A percentile compares a stretch with the other conserved stretches of the same genome.
These are phyloP conservation scores for Python bivittatus DNA, from an alignment of 2,113 vertebrate genomes.

Conservation along the genomic window DNA sequence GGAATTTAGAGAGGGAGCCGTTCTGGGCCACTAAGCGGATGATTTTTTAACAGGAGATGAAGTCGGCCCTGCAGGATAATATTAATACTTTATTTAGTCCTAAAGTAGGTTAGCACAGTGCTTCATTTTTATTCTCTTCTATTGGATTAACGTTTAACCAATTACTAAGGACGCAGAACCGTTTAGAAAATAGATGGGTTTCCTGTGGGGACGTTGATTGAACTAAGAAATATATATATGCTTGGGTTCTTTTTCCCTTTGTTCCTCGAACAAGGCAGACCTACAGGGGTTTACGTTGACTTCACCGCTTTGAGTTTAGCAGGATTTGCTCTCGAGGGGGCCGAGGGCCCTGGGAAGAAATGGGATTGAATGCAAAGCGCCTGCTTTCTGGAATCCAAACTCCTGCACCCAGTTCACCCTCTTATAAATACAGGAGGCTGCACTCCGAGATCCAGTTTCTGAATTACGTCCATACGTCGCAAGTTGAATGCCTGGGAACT, in stretches of 20 bases:
- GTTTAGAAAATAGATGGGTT: neutral
- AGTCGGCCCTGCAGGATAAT: neutral
- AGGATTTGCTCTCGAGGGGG: neutral
- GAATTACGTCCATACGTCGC: neutral
- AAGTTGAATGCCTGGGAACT: neutral
- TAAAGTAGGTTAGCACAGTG: neutral
- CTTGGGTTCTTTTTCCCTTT: too few species aligned
- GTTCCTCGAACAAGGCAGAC: too few species aligned
- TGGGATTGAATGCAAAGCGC: neutral
- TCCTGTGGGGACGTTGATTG: neutral
- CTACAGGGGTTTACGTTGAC: too few species aligned
- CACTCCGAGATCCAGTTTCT: neutral
- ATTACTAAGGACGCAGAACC: neutral
- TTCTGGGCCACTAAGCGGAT: neutral
- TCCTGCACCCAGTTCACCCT: too few species aligned
- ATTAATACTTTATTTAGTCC: neutral
- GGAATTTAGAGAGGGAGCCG: neutral
- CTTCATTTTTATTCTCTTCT: neutral
- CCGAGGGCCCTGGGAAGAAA: neutral
- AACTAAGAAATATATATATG: neutral
- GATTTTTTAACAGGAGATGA: neutral
- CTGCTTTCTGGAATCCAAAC: neutral
- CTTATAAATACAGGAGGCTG: too few species aligned
- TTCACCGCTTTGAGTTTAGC: neutral
- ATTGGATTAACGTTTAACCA: neutral